These are phyloP conservation scores for Gephyroberyx darwinii DNA, from an alignment of 2,797 vertebrate species.

Conservation along the genomic window DNA sequence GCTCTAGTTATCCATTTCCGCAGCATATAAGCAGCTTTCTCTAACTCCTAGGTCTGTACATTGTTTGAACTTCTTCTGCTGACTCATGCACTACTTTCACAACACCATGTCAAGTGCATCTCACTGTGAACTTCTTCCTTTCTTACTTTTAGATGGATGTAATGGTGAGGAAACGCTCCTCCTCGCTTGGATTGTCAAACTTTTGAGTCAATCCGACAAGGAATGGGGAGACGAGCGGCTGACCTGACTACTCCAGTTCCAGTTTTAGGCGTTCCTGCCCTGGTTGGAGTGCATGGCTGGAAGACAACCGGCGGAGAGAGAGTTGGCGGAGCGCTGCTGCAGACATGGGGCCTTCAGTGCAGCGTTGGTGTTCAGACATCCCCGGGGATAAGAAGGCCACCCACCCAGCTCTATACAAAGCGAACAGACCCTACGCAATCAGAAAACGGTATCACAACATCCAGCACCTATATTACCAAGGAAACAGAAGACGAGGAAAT, in stretches of 20 bases:
- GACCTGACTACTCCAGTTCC: slow-evolving; percentile 81
- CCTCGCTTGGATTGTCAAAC: slow-evolving; percentile 41
- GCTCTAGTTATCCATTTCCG: slow-evolving; percentile 46
- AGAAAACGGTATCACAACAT: slow-evolving; percentile 47
- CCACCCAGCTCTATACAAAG: slow-evolving; percentile 43
- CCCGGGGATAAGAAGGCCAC: slow-evolving; percentile 71
- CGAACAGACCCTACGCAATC: slow-evolving; percentile 58
- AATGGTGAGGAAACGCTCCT: slow-evolving; percentile 54
- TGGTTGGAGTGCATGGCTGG: slow-evolving; percentile 78
- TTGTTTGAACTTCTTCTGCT: slow-evolving; percentile 60
- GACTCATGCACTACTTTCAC: slow-evolving; percentile 50
- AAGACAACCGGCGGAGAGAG: slow-evolving; percentile 73
- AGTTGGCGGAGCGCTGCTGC: slow-evolving; percentile 59
- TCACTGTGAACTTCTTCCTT: slow-evolving; percentile 63
- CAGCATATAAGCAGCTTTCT: slow-evolving; percentile 27
- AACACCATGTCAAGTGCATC: slow-evolving; percentile 28
- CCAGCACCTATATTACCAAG: slow-evolving; percentile 58
- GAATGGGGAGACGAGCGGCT: slow-evolving; percentile 82
- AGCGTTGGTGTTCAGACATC: slow-evolving; percentile 83
- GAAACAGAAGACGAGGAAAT: slow-evolving; percentile 59
- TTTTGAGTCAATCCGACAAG: slow-evolving; percentile 56
- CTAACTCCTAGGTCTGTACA: slow-evolving; percentile 39
- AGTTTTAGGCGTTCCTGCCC: slow-evolving; percentile 80
- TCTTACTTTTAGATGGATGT: slow-evolving; percentile 70
- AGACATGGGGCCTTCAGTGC: slow-evolving; percentile 77